Conservation (phyloP, 2,888 invertebrate species). For the Invenusta paracnida region DNA sequence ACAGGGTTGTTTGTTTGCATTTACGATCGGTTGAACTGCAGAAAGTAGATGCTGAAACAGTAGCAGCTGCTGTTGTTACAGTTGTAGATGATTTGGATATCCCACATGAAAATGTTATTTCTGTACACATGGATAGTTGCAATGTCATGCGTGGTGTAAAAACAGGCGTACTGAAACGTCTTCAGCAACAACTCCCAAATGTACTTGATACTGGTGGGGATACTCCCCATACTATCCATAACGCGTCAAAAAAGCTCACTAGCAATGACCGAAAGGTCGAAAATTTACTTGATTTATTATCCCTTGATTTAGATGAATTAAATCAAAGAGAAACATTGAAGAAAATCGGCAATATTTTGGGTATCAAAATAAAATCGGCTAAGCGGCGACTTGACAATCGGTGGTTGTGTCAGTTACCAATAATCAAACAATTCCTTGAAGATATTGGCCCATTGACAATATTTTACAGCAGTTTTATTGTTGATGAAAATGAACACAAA, state of each 20-base stretch:
- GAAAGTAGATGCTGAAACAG: slow-evolving; percentile 1
- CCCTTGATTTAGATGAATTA: background rate
- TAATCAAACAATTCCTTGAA: slow-evolving; percentile 15
- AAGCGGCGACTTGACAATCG: background rate
- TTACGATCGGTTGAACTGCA: background rate
- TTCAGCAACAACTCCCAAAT: background rate
- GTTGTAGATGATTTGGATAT: background rate
- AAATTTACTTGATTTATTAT: background rate
- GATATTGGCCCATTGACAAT: background rate
- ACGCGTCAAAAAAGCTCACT: background rate
- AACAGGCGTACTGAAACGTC: background rate
- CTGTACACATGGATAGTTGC: slow-evolving; percentile 30
- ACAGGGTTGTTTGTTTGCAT: background rate
- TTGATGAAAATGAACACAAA: background rate
- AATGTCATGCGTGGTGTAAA: slow-evolving; percentile 8
- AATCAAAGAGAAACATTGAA: background rate
- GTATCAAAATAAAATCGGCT: background rate
- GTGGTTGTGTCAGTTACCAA: background rate
- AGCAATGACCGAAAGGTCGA: background rate
- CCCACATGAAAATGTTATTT: background rate
- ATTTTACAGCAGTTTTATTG: background rate
- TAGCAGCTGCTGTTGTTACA: background rate
- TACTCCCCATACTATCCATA: background rate
- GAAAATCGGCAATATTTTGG: background rate
- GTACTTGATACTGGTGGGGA: background rate